phyloP scores from a whole-genome alignment of 2,797 vertebrate genomes.

The Nyctibius grandis region DNA sequence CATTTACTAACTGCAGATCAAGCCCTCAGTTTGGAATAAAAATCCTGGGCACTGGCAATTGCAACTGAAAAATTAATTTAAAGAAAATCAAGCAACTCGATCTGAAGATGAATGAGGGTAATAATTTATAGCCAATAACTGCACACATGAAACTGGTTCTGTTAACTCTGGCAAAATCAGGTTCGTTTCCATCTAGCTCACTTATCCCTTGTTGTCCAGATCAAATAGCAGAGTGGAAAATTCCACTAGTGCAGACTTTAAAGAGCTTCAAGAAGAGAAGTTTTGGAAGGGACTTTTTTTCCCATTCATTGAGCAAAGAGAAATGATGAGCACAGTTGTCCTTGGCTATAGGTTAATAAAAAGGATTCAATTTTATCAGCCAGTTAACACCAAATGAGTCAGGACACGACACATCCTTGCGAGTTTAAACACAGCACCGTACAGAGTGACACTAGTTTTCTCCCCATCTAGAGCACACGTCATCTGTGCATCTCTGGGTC shows the following conservation, averaged over 20 bases:
- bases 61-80: background rate
- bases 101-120: background rate
- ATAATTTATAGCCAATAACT: background rate
- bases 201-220: background rate
- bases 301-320: background rate
- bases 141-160: background rate
- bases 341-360: background rate
- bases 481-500: background rate
- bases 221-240: background rate
- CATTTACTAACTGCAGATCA: background rate
- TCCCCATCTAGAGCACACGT: background rate
- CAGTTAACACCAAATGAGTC: background rate
- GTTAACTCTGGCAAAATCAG: background rate
- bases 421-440: background rate
- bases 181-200: background rate
- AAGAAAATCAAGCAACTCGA: background rate
- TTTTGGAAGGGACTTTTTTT: background rate
- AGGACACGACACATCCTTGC: too few relatives aligned
- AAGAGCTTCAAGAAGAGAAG: background rate
- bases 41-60: background rate
- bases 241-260: background rate
- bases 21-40: background rate
- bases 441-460: background rate
- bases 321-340: background rate
- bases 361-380: background rate